These are phyloP conservation scores for Epistrophe eligans DNA, from an alignment of 2,888 invertebrate species.

Conservation along the genomic window DNA sequence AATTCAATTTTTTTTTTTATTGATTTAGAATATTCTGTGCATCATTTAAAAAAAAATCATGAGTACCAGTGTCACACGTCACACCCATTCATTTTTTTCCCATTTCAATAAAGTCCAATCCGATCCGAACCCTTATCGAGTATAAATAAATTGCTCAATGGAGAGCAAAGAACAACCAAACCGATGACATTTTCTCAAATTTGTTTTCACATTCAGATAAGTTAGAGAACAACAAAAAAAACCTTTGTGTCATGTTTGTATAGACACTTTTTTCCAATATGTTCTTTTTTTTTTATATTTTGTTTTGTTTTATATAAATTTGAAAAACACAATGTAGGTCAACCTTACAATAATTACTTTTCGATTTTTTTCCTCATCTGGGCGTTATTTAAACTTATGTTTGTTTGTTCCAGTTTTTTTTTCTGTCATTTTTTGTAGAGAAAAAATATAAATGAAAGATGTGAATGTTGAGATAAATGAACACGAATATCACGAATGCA, in stretches of 20 bases:
- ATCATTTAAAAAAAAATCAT: too few relatives aligned
- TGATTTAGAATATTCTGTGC: too few relatives aligned
- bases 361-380: conserved; percentile 50
- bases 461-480: conserved; percentile 56
- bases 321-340: conserved; percentile 55
- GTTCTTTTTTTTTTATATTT: not conserved
- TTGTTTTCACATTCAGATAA: not conserved
- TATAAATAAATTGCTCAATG: not conserved
- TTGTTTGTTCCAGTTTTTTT: conserved; percentile 3
- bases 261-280: conserved; percentile 5
- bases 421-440: not conserved
- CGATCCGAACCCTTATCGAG: not conserved
- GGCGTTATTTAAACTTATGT: conserved; percentile 29
- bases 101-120: not conserved
- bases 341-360: conserved; percentile 68
- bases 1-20: too few relatives aligned
- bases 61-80: too few relatives aligned
- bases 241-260: not conserved
- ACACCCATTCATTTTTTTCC: too few relatives aligned
- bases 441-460: conserved; percentile 51
- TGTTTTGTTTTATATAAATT: conserved; percentile 11
- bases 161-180: conserved; percentile 3
- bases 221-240: not conserved
- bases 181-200: conserved; percentile 15
- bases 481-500: conserved; percentile 27